A percentile compares a stretch with the other conserved stretches of the same genome.
Evolutionary conservation across 2,113 vertebrate genomes (phyloP).

Genomic region (Centropus bengalensis): DNA sequence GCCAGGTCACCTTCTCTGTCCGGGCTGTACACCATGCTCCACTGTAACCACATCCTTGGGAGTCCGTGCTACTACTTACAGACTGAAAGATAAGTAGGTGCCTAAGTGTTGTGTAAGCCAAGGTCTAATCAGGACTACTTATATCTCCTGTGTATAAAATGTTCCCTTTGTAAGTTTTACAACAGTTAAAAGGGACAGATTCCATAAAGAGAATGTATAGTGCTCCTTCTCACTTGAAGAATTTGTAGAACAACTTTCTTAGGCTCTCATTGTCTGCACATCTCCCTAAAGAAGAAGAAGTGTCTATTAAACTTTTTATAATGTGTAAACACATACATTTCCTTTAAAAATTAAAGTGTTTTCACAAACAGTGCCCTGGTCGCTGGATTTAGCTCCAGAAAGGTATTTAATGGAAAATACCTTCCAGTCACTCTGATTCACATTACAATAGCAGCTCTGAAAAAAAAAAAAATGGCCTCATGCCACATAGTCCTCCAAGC

Average conservation of each 20-base stretch:
- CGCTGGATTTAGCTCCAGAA: slow-evolving; percentile 30
- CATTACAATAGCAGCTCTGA: slow-evolving; percentile 37
- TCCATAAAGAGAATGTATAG: background rate
- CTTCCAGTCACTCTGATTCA: slow-evolving; percentile 51
- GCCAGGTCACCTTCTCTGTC: background rate
- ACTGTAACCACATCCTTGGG: background rate
- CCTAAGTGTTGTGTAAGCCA: background rate
- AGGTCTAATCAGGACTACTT: background rate
- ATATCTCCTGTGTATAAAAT: accelerated
- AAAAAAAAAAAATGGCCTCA: slow-evolving; percentile 29
- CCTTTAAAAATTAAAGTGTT: slow-evolving; percentile 36
- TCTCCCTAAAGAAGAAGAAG: slow-evolving; percentile 27
- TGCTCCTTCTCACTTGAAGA: background rate
- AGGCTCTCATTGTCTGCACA: background rate
- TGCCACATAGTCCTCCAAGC: slow-evolving; percentile 16
- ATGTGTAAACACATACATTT: slow-evolving; percentile 47
- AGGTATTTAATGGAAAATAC: slow-evolving; percentile 40
- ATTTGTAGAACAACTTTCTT: background rate
- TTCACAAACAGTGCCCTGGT: slow-evolving; percentile 29
- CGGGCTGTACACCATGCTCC: background rate
- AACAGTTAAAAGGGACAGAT: background rate
- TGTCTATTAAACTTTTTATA: slow-evolving; percentile 41
- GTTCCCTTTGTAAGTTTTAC: background rate
- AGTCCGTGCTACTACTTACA: background rate
- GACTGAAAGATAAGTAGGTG: background rate